These are phyloP conservation scores for Meteorus cinctellus DNA, from an alignment of 2,888 invertebrate genomes.

Conservation along the genomic window DNA sequence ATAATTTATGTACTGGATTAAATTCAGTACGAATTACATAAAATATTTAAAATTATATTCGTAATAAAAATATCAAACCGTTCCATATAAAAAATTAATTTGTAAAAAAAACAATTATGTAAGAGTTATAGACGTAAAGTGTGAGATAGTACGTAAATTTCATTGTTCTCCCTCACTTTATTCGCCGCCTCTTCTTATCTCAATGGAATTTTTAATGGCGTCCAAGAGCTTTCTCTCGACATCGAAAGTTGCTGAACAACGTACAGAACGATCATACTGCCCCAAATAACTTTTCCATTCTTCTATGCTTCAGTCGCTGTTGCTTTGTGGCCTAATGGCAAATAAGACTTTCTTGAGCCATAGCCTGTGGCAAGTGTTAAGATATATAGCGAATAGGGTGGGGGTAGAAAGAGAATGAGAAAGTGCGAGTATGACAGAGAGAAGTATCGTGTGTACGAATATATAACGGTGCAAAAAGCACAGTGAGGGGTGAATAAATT, in stretches of 20 bases:
- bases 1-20: too few species aligned
- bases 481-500: slow-evolving; percentile 29
- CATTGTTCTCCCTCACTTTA: background rate
- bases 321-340: slow-evolving; percentile 16
- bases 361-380: background rate
- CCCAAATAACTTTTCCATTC: background rate
- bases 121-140: background rate
- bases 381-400: background rate
- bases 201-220: slow-evolving; percentile 18
- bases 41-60: too few species aligned
- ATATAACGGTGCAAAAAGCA: slow-evolving; percentile 13
- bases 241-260: slow-evolving; percentile 23
- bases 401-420: background rate
- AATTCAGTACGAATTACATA: too few species aligned
- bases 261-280: background rate
- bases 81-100: background rate
- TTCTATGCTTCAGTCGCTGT: background rate
- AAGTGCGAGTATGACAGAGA: background rate
- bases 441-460: slow-evolving; percentile 1
- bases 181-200: background rate
- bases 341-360: slow-evolving; percentile 4
- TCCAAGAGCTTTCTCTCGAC: background rate
- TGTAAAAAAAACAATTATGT: background rate
- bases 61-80: background rate
- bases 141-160: background rate